Evolutionary conservation across 2,797 vertebrate genomes (phyloP).

Genomic region (Dallia pectoralis): DNA sequence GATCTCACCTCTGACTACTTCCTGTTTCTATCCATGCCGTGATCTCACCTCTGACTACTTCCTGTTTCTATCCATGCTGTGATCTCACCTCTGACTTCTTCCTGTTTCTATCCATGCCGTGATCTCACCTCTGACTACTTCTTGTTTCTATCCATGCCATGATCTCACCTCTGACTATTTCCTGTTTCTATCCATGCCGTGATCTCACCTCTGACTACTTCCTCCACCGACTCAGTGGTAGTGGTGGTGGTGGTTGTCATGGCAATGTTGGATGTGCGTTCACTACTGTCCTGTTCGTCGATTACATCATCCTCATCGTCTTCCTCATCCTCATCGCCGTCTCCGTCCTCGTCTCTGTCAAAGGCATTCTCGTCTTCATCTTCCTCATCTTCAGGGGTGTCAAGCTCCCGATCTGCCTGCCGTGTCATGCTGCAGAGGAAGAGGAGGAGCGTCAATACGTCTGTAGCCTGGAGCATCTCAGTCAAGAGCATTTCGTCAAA

Average conservation of each 20-base stretch:
- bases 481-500: no score
- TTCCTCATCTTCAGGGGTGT: slow-evolving; percentile 68
- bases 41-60: no score
- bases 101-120: no score
- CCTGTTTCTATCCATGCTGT: no score
- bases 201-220: slow-evolving; percentile 91
- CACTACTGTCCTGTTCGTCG: slow-evolving; percentile 83
- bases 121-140: no score
- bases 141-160: no score
- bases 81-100: no score
- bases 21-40: no score
- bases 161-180: no score
- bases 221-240: slow-evolving; percentile 96
- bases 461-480: neutral
- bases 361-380: slow-evolving; percentile 77
- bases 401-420: slow-evolving; percentile 75
- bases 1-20: no score
- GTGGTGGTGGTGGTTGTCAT: slow-evolving; percentile 96
- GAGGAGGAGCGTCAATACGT: slow-evolving; percentile 5
- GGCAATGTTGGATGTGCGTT: slow-evolving; percentile 84
- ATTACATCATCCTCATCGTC: slow-evolving; percentile 77
- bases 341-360: slow-evolving; percentile 70
- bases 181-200: neutral
- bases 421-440: slow-evolving; percentile 70
- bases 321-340: slow-evolving; percentile 71